phyloP scores from a whole-genome alignment of 2,888 invertebrate genomes.

The Orthosia incerta region DNA sequence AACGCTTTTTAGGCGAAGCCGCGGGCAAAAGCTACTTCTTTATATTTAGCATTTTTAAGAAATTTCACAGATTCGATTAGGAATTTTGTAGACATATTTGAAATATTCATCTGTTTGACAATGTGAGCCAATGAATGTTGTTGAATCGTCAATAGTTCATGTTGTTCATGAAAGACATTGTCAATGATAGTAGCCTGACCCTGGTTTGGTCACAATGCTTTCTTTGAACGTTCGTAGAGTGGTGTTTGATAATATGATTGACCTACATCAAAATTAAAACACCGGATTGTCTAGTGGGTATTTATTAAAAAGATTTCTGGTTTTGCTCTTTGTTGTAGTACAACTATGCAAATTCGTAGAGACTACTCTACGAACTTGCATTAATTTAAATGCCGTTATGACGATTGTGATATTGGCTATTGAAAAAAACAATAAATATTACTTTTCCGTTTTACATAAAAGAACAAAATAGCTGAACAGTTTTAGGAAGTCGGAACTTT shows the following conservation, averaged over 20 bases:
- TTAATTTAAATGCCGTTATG: slow-evolving; percentile 32
- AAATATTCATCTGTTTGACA: not conserved
- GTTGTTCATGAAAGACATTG: not conserved
- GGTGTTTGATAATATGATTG: not conserved
- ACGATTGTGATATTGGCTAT: slow-evolving; percentile 17
- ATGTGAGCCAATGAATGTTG: not conserved
- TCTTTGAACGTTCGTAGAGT: not conserved
- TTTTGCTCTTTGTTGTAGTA: too few relatives aligned
- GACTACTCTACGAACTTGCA: too few relatives aligned
- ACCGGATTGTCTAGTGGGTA: not conserved
- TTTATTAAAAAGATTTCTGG: too few relatives aligned
- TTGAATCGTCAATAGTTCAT: not conserved
- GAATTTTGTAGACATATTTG: not conserved
- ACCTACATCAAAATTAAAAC: not conserved
- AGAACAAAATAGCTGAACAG: not conserved
- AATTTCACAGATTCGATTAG: not conserved
- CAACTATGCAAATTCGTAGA: too few relatives aligned
- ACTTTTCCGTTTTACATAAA: slow-evolving; percentile 24
- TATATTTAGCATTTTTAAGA: not conserved
- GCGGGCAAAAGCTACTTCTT: too few relatives aligned
- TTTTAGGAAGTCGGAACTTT: not conserved
- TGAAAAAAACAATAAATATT: slow-evolving; percentile 34
- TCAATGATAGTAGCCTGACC: not conserved
- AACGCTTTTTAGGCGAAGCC: not conserved
- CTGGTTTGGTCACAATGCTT: not conserved